Evolutionary conservation across 2,888 invertebrate species (phyloP).

Genomic region (Ferrisia virgata): DNA sequence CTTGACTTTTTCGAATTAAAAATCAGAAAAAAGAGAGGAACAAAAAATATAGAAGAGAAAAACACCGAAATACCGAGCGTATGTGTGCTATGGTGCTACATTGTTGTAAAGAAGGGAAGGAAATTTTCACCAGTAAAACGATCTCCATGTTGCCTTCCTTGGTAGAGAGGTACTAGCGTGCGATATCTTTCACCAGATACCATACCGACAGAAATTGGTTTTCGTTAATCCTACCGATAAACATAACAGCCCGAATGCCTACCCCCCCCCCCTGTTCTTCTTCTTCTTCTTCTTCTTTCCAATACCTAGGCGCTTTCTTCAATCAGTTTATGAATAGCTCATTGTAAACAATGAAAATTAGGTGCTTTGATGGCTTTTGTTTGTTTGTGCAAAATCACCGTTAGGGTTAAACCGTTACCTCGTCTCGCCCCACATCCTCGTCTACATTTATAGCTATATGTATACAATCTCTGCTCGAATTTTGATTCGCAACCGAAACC

Average conservation of each 20-base stretch:
- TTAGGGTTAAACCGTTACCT: no score
- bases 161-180: neutral
- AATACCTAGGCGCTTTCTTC: neutral
- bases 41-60: no score
- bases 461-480: no score
- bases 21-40: neutral
- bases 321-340: neutral
- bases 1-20: neutral
- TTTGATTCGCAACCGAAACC: no score
- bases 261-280: no score
- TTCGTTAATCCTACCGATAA: neutral
- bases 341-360: constrained; percentile 3
- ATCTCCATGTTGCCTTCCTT: neutral
- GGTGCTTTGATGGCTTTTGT: neutral
- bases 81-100: neutral
- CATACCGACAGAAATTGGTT: neutral
- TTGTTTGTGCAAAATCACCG: neutral
- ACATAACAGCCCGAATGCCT: neutral
- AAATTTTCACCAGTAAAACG: neutral
- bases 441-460: no score
- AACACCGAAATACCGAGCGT: no score
- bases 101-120: neutral
- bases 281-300: no score
- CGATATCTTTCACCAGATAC: neutral
- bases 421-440: no score